Conservation (phyloP, 2,888 invertebrate species). For the Clistopyga incitator region DNA sequence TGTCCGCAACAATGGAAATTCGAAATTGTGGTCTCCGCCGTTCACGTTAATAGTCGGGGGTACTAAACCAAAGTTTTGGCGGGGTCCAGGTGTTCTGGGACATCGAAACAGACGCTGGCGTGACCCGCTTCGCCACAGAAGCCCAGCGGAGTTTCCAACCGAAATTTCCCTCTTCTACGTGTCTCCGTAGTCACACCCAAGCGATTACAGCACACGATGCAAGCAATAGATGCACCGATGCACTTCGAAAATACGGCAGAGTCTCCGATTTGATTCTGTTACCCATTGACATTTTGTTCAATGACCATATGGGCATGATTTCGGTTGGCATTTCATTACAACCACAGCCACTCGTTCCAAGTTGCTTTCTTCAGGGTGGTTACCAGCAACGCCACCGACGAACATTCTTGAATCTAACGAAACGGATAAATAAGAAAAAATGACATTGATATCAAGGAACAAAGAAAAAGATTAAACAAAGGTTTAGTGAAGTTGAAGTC, state of each 20-base stretch:
- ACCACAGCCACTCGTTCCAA: no score
- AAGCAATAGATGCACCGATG: neutral
- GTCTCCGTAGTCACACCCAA: constrained; percentile 39
- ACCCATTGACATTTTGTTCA: no score
- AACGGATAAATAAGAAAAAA: no score
- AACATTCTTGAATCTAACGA: no score
- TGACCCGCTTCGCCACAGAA: constrained; percentile 21
- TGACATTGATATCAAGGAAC: no score
- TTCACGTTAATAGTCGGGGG: constrained; percentile 33
- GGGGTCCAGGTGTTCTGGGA: constrained; percentile 55
- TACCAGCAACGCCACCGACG: no score
- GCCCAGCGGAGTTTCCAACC: constrained; percentile 47
- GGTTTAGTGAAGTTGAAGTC: no score
- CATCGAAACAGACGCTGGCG: constrained; percentile 23
- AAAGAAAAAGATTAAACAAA: no score
- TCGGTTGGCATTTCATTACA: no score
- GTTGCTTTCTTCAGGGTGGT: no score
- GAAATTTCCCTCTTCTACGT: constrained; percentile 46
- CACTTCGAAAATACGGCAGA: neutral
- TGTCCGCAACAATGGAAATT: constrained; percentile 62
- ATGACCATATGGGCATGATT: no score
- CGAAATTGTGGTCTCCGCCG: constrained; percentile 57
- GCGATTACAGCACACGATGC: constrained; percentile 36
- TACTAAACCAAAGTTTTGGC: constrained; percentile 45
- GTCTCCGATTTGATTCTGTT: neutral